Evolutionary conservation across 1,140 invertebrate species (phyloP).

Genomic region (Drosophila mayri): DNA sequence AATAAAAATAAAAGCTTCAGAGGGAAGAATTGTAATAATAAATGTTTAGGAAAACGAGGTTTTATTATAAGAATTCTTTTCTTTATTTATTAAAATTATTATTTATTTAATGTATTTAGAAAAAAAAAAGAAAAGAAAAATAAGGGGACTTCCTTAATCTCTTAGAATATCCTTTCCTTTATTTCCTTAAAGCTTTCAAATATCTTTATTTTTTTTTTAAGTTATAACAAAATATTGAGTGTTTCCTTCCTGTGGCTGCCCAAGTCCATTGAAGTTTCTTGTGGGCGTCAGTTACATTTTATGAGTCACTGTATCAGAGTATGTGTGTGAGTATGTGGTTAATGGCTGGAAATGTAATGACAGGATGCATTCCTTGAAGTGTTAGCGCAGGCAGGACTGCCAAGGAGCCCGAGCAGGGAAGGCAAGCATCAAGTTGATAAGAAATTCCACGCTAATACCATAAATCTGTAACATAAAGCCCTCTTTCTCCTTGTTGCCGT

Average conservation of each 20-base stretch:
- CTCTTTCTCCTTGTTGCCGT: not conserved
- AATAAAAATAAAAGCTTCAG: not conserved
- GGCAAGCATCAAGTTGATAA: constrained; percentile 48
- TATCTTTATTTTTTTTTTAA: not conserved
- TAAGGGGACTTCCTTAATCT: not conserved
- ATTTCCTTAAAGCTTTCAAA: no score
- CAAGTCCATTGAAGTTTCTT: constrained; percentile 45
- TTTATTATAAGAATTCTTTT: no score
- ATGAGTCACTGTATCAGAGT: constrained; percentile 34
- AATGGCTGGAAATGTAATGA: constrained; percentile 66
- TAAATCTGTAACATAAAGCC: constrained; percentile 59
- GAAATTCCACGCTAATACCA: constrained; percentile 49
- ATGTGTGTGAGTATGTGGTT: constrained; percentile 26
- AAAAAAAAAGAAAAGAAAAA: not conserved
- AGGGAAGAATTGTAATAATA: no score
- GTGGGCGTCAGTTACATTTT: constrained; percentile 48
- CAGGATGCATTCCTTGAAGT: constrained; percentile 59
- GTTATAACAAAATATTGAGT: not conserved
- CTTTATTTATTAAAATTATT: not conserved
- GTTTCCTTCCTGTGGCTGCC: not conserved
- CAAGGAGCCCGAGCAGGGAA: not conserved
- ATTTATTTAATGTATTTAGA: not conserved
- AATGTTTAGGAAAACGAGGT: not conserved
- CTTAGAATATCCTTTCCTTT: not conserved
- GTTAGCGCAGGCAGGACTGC: constrained; percentile 8